These are phyloP conservation scores for Drosophila hamatofila DNA, from an alignment of 2,888 invertebrate genomes.

Conservation along the genomic window DNA sequence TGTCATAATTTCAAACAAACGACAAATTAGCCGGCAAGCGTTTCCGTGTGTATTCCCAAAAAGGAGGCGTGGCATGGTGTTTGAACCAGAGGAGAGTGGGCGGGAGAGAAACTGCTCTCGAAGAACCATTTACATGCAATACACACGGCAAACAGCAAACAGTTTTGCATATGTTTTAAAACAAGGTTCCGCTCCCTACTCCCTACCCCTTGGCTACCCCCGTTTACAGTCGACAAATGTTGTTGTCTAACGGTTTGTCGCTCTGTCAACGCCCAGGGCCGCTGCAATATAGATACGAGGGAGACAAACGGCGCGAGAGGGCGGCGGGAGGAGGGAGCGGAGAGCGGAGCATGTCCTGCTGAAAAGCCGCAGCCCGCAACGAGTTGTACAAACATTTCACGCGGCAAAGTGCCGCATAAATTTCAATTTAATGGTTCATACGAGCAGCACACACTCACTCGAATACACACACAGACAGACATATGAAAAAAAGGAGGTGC, in stretches of 20 bases:
- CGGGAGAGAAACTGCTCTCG: slow-evolving; percentile 4
- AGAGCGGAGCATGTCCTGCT: slow-evolving; percentile 21
- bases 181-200: slow-evolving; percentile 1
- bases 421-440: slow-evolving; percentile 76
- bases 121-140: slow-evolving; percentile 76
- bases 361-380: slow-evolving; percentile 78
- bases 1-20: slow-evolving; percentile 71
- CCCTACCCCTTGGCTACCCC: background rate
- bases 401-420: slow-evolving; percentile 80
- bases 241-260: slow-evolving; percentile 78
- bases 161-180: slow-evolving; percentile 77
- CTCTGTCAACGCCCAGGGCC: slow-evolving; percentile 73
- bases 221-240: slow-evolving; percentile 41
- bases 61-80: background rate
- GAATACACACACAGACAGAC: slow-evolving; percentile 27
- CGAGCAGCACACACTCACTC: slow-evolving; percentile 41
- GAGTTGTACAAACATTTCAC: slow-evolving; percentile 80
- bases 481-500: slow-evolving; percentile 67
- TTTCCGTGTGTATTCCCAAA: slow-evolving; percentile 37
- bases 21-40: slow-evolving; percentile 74
- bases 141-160: slow-evolving; percentile 54
- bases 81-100: background rate
- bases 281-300: slow-evolving; percentile 32
- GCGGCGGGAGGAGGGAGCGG: background rate
- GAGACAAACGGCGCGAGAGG: background rate